Evolutionary conservation across 64 coral and sea anemone genomes (phyloP), one percentile per base, ranked within the genome.

Genomic region (Acropora yongei): DNA sequence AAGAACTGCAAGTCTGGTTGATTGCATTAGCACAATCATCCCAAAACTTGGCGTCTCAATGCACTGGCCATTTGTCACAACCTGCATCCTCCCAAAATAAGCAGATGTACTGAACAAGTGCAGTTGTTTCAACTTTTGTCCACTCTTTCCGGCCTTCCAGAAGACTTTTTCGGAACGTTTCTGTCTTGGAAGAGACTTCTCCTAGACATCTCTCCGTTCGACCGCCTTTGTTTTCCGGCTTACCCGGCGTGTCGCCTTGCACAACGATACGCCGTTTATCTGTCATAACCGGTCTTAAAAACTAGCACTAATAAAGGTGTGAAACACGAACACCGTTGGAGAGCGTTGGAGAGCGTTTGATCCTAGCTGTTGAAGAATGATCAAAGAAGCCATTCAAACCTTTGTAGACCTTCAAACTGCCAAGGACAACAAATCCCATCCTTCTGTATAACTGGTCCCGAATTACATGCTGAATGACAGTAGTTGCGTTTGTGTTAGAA

Each of bases 41-140:
- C 76, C 93, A 95, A 80, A 90, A 95, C 47, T 49, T 30, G 2
- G 39, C 2, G 8, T 91, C 42, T 13, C 72, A 80, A 4, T 44
- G 78, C 16, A 80, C 61, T 0, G 94, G 94, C 89, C 89, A 95
- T 9, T 75, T 72, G 84, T 95, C 77, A 8, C 76, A 76, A 41
- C 77, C 45, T 1, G 94, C 90, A 78, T 92, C 86, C 18, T 88
- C 51, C 90, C 89, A 96, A 60, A 58, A 96, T 5, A 92, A 39
- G 41, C 94, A 96, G 13, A 96, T 96, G 17, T 89, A 92, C 41
- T 95, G 78, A 10, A 95, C 89, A 6, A 91, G 43, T 1, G 89
- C 68, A 30, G 16, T 72, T 14, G 48, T 91, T 85, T 88, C 88
- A 47, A 77, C 45, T 13, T 12, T n/a, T 3, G 75, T 74, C 89